Base-by-base conservation (phyloP, 2,888 invertebrate species). In the Drosophila macrospina region DNA sequence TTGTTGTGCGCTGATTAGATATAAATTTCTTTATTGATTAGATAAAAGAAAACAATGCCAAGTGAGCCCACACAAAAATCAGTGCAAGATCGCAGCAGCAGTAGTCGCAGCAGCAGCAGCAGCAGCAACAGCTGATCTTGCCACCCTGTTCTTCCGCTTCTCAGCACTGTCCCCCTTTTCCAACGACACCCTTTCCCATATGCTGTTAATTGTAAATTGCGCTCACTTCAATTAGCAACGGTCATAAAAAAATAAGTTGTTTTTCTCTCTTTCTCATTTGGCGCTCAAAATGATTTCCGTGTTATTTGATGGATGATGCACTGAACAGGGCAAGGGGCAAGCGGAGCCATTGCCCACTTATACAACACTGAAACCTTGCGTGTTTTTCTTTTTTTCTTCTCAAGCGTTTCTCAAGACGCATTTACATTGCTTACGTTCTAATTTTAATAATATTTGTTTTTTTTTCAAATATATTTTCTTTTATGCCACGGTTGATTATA, bases 11-110 rank as follows among this genome's bases (percentile, higher is more conserved):
- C 84, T 88, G 88, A 88, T 88, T 87, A 89, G 88, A 88, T 88
- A 88, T 87, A 88, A 79, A 88, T 85, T 85, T 85, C 78, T 80
- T 80, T 83, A 89, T 89, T 89, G 89, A 89, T 89, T 89, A 89
- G 89, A 89, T 89, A 89, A 90, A 90, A 72, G 50, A 47, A 20
- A 48, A 55, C 15, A 13, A 39, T 32, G 34, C 15, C 41, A 54
- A 61, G 45, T 63, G 13, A 16, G 24, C 26, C 26, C 37, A 47
- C n/a, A 41, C 24, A 32, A 72, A 81, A 80, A 80, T 75, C 83
- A 67, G 69, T 73, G 64, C 65, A 64, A 68, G 71, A 78, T 68
- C 73, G 44, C 59, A 48, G 24, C 30, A 44, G 47, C 39, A 48
- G 24, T n/a, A n/a, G n/a, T n/a, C n/a, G n/a, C n/a, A n/a, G n/a